Evolutionary conservation across 1,140 invertebrate genomes (phyloP), one percentile per base, ranked within the genome.

Genomic region (Wasmannia auropunctata): DNA sequence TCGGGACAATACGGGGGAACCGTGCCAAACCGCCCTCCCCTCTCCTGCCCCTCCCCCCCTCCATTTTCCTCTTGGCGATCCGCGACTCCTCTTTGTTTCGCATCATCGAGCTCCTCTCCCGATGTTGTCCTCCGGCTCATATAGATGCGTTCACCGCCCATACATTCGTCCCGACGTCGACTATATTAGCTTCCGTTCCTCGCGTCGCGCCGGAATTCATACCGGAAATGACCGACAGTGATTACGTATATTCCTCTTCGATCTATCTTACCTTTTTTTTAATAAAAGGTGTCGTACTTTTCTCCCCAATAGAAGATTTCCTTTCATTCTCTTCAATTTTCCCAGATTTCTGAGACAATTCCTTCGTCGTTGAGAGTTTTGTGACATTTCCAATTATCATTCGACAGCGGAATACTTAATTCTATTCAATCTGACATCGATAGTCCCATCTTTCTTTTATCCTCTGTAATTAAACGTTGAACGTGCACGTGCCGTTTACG

Each of bases 161-260:
- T 56, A 74, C 16, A 79, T 79, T 67, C 51, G 51, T 58, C 37
- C 25, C 37, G 67, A 83, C 37, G 37, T 40, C 51, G 51, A 58
- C 58, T 72, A 58, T 11, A 60, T 83, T 58, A 81, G 37, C 49
- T 81, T 40, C 49, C 37, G 65, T 54, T 28, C n/a, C 49, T 69
- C 34, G 43, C 28, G 1, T 19, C 31, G 43, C 28, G 1, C 11
- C 31, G 49, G 46, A 25, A 80, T 58, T 80, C 63, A 14, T 54
- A 43, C n/a, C 49, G 31, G 51, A 74, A 72, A 58, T 74, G 51
- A 3, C 14, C 79, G 51, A n/a, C 51, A 11, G 22, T 25, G 51
- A 70, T 70, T 81, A 72, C 10, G 8, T 22, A 28, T 74, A 16
- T 58, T 1, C 22, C 10, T 14, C 46, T 56, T 19, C 25, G n/a